phyloP scores from a whole-genome alignment of 2,113 vertebrate species.

The Calonectris borealis region DNA sequence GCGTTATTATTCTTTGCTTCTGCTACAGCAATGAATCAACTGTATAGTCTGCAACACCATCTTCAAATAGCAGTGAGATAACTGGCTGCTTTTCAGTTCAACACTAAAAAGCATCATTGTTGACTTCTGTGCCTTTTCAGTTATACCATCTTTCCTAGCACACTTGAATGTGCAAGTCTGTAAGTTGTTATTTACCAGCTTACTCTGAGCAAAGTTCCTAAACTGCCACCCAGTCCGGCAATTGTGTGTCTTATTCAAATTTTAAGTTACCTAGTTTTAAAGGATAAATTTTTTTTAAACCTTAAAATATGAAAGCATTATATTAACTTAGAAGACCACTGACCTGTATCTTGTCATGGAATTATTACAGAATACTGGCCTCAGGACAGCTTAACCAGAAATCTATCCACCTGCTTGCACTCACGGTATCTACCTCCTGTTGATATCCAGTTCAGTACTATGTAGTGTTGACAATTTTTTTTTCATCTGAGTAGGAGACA shows the following conservation, averaged over 20 bases:
- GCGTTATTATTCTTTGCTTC: neutral
- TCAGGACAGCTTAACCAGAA: neutral
- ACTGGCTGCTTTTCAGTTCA: neutral
- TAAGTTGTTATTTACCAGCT: neutral
- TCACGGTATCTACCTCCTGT: neutral
- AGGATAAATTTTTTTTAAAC: neutral
- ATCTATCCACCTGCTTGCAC: neutral
- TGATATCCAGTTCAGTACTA: neutral
- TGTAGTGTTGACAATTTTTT: neutral
- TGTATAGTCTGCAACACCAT: neutral
- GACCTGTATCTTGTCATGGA: neutral
- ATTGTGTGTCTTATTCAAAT: neutral
- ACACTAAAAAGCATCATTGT: neutral
- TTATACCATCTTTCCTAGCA: neutral
- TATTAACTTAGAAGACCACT: neutral
- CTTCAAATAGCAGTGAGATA: neutral
- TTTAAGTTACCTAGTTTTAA: neutral
- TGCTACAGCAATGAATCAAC: neutral
- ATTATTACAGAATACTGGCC: neutral
- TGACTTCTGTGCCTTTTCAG: neutral
- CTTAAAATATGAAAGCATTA: neutral
- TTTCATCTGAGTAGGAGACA: neutral
- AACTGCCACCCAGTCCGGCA: neutral
- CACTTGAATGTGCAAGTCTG: neutral
- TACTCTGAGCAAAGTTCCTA: neutral